Conservation (phyloP, 2,797 vertebrate genomes). For the Melanotaenia parkinsoni region DNA sequence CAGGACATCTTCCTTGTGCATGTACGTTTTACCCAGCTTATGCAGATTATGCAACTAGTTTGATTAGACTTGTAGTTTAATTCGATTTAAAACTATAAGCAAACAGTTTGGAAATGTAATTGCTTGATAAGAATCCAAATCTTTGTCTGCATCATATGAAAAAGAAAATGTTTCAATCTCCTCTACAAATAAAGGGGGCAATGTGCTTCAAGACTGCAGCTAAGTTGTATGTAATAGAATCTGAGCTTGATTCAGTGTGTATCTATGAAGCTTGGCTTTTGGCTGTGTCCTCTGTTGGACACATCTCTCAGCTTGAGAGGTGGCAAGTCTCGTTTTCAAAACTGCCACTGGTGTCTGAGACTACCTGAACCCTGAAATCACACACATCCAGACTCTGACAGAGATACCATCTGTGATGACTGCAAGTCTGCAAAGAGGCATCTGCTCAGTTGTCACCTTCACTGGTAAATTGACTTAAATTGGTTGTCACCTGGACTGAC, state of each 20-base stretch:
- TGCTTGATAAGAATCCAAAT: constrained; percentile 14
- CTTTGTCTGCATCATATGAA: not conserved
- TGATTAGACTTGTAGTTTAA: constrained; percentile 30
- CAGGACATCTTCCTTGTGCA: constrained; percentile 50
- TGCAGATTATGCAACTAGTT: constrained; percentile 48
- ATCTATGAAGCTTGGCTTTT: constrained; percentile 34
- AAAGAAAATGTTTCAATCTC: constrained; percentile 1
- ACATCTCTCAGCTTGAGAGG: constrained; percentile 56
- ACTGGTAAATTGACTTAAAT: constrained; percentile 70
- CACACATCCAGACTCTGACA: constrained; percentile 62
- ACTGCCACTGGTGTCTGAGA: constrained; percentile 55
- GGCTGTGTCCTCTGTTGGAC: constrained; percentile 45
- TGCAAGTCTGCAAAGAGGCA: constrained; percentile 72
- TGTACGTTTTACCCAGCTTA: constrained; percentile 45
- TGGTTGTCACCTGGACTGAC: constrained; percentile 67
- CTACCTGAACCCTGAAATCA: constrained; percentile 60
- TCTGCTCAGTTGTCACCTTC: constrained; percentile 72
- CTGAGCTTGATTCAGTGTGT: constrained; percentile 24
- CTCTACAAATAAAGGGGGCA: not conserved
- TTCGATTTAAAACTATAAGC: constrained; percentile 25
- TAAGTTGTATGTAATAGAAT: constrained; percentile 15
- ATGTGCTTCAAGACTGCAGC: constrained; percentile 15
- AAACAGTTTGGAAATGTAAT: constrained; percentile 12
- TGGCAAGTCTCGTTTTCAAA: constrained; percentile 61
- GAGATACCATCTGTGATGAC: constrained; percentile 73